Evolutionary conservation across 2,888 invertebrate species (phyloP).

Genomic region (Drosophila testacea): DNA sequence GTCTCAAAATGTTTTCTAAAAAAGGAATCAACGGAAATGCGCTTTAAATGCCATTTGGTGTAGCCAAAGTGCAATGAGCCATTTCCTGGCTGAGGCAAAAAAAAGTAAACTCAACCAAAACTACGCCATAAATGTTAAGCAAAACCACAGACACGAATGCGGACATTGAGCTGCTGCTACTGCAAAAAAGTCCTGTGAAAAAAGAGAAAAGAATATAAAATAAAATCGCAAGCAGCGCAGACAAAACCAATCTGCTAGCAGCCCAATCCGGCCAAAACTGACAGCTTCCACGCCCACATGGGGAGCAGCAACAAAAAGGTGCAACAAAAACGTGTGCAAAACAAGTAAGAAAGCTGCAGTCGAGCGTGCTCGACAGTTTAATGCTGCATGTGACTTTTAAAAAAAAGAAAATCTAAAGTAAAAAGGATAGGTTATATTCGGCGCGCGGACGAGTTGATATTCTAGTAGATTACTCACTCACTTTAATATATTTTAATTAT

Average conservation of each 20-base stretch:
- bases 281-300: conserved; percentile 57
- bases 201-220: conserved; percentile 4
- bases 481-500: too few relatives aligned
- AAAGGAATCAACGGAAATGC: conserved; percentile 69
- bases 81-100: conserved; percentile 56
- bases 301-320: conserved; percentile 52
- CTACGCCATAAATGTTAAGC: conserved; percentile 73
- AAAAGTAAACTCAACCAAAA: conserved; percentile 31
- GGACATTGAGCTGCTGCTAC: conserved; percentile 38
- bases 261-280: conserved; percentile 67
- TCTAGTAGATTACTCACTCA: too few relatives aligned
- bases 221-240: conserved; percentile 55
- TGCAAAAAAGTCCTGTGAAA: conserved; percentile 18
- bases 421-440: too few relatives aligned
- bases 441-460: too few relatives aligned
- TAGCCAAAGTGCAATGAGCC: conserved; percentile 82
- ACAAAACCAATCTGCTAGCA: conserved; percentile 74
- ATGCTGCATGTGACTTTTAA: background rate
- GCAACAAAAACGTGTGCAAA: conserved; percentile 49
- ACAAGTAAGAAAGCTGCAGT: conserved; percentile 30
- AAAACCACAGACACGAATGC: conserved; percentile 70
- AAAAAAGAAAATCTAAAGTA: too few relatives aligned
- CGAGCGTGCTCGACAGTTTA: conserved; percentile 35
- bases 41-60: conserved; percentile 79
- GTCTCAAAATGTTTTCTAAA: conserved; percentile 51